These are phyloP conservation scores for Parauchenoglanis ngamensis DNA, from an alignment of 2,797 vertebrate species.

Conservation along the genomic window DNA sequence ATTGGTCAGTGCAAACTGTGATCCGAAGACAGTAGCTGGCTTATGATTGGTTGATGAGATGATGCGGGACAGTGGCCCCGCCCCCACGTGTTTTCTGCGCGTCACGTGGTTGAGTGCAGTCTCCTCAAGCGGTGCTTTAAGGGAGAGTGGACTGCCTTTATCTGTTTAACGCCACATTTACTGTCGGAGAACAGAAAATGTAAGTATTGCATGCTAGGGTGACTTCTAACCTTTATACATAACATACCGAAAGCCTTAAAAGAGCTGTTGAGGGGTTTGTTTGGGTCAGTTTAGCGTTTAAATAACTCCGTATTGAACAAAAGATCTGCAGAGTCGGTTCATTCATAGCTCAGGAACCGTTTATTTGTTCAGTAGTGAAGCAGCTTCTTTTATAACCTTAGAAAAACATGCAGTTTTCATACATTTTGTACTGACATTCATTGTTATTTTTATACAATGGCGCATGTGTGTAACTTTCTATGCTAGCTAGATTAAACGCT, in stretches of 20 bases:
- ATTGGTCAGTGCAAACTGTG: neutral
- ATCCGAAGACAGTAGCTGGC: neutral
- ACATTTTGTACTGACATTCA: neutral
- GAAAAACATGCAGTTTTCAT: neutral
- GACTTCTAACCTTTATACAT: neutral
- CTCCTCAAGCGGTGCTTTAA: neutral
- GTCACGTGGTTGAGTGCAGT: neutral
- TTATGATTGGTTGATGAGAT: slow-evolving; percentile 2
- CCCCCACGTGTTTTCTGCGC: neutral
- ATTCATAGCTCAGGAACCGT: neutral
- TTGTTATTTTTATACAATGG: neutral
- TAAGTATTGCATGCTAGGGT: neutral
- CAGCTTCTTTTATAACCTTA: neutral
- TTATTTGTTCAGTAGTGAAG: neutral
- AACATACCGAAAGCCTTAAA: neutral
- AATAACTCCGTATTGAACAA: neutral
- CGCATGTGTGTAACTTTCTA: neutral
- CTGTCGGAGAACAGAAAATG: neutral
- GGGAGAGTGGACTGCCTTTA: neutral
- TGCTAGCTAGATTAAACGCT: neutral
- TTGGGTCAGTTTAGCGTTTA: neutral
- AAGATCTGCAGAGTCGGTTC: neutral
- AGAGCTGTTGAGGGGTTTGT: neutral
- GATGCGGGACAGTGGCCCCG: fast-evolving
- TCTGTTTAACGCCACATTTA: neutral